Percentiles rank a stretch among this genome's conserved stretches.
These are phyloP conservation scores for Drosophila paramelanica DNA, from an alignment of 2,888 invertebrate species.

Conservation along the genomic window DNA sequence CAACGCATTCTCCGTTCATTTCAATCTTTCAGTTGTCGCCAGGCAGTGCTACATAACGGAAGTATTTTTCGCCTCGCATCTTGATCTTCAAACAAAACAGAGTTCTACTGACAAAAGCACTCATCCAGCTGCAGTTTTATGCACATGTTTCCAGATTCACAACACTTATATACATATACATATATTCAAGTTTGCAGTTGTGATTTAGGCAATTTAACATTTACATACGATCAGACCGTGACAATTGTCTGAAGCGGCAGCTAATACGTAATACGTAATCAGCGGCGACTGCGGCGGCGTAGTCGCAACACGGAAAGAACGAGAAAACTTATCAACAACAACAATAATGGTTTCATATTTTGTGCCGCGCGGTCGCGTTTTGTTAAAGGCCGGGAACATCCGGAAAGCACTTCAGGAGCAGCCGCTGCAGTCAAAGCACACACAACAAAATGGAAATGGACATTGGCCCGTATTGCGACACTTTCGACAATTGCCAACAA, in stretches of 20 bases:
- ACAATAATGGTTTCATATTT: slow-evolving; percentile 83
- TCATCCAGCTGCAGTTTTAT: slow-evolving; percentile 17
- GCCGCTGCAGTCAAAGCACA: slow-evolving; percentile 45
- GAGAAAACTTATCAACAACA: slow-evolving; percentile 9
- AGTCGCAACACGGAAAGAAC: slow-evolving; percentile 28
- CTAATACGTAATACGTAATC: slow-evolving; percentile 55
- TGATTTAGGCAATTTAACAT: not conserved
- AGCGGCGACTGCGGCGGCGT: slow-evolving; percentile 44
- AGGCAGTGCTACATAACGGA: slow-evolving; percentile 54
- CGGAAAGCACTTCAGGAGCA: slow-evolving; percentile 73
- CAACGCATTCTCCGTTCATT: slow-evolving; percentile 31
- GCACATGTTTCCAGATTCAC: slow-evolving; percentile 42
- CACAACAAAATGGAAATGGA: slow-evolving; percentile 34
- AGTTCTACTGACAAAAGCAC: slow-evolving; percentile 41
- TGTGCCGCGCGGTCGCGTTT: slow-evolving; percentile 82
- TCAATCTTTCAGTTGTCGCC: slow-evolving; percentile 60
- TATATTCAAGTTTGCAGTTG: slow-evolving; percentile 1
- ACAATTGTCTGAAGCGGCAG: slow-evolving; percentile 7
- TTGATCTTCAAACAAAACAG: not conserved
- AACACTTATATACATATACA: not conserved
- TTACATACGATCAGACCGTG: not conserved
- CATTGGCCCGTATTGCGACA: slow-evolving; percentile 74
- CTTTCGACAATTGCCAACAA: slow-evolving; percentile 69
- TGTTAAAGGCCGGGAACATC: slow-evolving; percentile 82
- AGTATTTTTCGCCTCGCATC: slow-evolving; percentile 27